A percentile compares a stretch with the other conserved stretches of the same genome.
Evolutionary conservation across 2,113 vertebrate genomes (phyloP).

Genomic region (Centropus bengalensis): DNA sequence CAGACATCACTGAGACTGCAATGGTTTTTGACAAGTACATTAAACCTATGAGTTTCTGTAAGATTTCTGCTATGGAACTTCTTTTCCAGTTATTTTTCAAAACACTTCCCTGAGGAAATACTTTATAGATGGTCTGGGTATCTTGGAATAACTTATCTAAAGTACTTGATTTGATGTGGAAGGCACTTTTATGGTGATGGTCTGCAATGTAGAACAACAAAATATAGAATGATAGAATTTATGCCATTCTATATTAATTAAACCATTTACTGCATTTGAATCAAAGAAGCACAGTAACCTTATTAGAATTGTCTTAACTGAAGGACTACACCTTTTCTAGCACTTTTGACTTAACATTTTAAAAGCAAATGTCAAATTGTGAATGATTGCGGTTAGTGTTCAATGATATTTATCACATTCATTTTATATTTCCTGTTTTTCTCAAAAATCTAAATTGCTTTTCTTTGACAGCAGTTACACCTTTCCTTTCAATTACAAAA

Average conservation of each 20-base stretch:
- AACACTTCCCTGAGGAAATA: background rate
- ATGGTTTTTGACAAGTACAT: slow-evolving; percentile 34
- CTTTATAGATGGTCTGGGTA: background rate
- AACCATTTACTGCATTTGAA: background rate
- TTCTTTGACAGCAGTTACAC: background rate
- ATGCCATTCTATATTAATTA: background rate
- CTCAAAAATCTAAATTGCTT: background rate
- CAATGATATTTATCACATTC: background rate
- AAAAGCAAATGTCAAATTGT: background rate
- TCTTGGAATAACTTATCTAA: background rate
- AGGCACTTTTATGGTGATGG: background rate
- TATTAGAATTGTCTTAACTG: background rate
- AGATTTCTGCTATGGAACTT: background rate
- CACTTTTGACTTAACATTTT: background rate
- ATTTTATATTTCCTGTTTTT: background rate
- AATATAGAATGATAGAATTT: background rate
- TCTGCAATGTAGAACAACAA: background rate
- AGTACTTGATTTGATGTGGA: background rate
- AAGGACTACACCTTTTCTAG: background rate
- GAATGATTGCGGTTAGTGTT: background rate
- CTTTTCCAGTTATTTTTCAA: slow-evolving; percentile 2
- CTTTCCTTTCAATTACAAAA: background rate
- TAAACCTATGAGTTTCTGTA: background rate
- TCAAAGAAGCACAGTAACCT: background rate
- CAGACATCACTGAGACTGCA: background rate